Evolutionary conservation across 2,113 vertebrate genomes (phyloP).

Genomic region (Panthera uncia): DNA sequence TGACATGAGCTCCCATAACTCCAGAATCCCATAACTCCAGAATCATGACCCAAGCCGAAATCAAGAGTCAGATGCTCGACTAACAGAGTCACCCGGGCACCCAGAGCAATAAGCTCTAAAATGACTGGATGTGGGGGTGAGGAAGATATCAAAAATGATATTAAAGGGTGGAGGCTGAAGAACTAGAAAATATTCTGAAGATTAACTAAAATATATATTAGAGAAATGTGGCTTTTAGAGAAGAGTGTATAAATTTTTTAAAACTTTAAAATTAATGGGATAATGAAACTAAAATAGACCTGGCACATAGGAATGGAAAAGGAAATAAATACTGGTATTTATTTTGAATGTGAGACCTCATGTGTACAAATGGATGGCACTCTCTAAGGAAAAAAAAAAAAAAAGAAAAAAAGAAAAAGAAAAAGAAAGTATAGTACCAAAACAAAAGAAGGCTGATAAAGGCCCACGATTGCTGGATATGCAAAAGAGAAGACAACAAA

Average conservation of each 20-base stretch:
- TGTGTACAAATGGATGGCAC: background rate
- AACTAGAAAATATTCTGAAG: background rate
- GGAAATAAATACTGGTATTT: background rate
- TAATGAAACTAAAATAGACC: background rate
- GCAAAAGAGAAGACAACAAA: background rate
- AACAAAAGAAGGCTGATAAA: background rate
- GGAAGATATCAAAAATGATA: background rate
- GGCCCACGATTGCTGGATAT: background rate
- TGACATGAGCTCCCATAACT: no score
- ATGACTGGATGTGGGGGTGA: background rate
- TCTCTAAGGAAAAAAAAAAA: background rate
- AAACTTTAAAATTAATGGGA: background rate
- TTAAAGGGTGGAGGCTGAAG: background rate
- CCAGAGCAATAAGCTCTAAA: background rate
- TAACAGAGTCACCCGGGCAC: no score
- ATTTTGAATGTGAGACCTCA: background rate
- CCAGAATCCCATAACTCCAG: no score
- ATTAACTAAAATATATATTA: conserved; percentile 4
- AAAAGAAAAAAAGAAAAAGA: background rate
- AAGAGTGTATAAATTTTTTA: background rate
- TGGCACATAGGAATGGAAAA: background rate
- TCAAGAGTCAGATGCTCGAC: no score
- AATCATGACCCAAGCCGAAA: no score
- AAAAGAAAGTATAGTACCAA: background rate
- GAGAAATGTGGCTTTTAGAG: background rate